Base-by-base conservation (phyloP, 2,888 invertebrate species). In the Cephus pulcher region DNA sequence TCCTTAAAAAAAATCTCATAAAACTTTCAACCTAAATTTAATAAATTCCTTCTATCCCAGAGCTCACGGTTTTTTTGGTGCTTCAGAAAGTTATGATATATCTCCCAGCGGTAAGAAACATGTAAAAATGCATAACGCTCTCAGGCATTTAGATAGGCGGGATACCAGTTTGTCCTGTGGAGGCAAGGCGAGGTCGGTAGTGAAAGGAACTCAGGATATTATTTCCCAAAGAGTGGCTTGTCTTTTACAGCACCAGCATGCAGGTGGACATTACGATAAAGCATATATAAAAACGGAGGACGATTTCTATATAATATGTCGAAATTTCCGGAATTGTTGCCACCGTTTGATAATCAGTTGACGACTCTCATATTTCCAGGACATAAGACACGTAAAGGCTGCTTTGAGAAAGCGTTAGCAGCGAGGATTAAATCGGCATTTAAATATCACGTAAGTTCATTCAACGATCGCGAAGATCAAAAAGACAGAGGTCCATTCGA, bases 141-240 rank as follows among this genome's bases (percentile, higher is more conserved):
- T 23, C 56, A 23, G 9, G 56, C 23, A 56, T 56, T 56, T 9
- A 56, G 56, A 23, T 84, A 76, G 75, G 69, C 74, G 69, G 76
- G 75, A 78, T 69, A 78, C 81, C 34, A 75, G 73, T 77, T 74
- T 34, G 77, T 68, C 73, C 33, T 40, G 74, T 79, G 78, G 77
- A 75, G 78, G 78, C 82, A 81, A 84, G 82, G 83, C 84, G 85
- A 87, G 87, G 89, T 86, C 86, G 84, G 69, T 79, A 87, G 89
- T 90, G 89, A 89, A 89, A 89, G 89, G 90, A 81, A 81, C 80
- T 76, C 75, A 78, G 73, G 76, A 81, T 78, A 80, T 80, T 82
- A 80, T 79, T 81, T 82, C 78, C 78, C 78, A 78, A 81, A 81
- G 77, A 79, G 79, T 79, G 78, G 68, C 56, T 23, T 23, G 23